Conservation (phyloP, 1,140 invertebrate genomes). For the Rhopalosiphum padi region DNA sequence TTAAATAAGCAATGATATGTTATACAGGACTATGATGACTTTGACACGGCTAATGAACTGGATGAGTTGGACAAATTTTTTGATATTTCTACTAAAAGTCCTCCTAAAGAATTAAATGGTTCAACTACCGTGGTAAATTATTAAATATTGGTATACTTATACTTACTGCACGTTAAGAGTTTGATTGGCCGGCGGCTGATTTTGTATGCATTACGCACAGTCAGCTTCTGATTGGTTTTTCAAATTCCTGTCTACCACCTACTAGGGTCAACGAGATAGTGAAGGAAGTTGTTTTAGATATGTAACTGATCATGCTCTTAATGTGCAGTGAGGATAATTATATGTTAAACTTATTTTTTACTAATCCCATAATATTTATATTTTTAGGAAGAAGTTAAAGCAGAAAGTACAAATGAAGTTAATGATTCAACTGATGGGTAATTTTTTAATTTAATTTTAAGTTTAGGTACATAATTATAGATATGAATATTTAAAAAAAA, state of each 20-base stretch:
- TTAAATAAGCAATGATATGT: background rate
- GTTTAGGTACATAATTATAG: background rate
- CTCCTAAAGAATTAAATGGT: slow-evolving; percentile 55
- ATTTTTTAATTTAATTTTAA: background rate
- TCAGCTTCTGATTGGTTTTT: no score
- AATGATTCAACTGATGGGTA: slow-evolving; percentile 33
- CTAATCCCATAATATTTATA: background rate
- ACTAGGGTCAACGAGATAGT: no score
- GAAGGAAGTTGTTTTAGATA: background rate
- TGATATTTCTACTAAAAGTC: slow-evolving; percentile 68
- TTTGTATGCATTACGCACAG: no score
- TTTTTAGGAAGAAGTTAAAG: slow-evolving; percentile 36
- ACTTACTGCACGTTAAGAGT: no score
- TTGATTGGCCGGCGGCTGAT: no score
- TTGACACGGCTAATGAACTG: slow-evolving; percentile 90
- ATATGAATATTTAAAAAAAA: background rate
- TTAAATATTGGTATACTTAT: background rate
- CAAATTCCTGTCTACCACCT: no score
- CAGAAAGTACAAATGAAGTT: slow-evolving; percentile 10
- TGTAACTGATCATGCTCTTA: background rate
- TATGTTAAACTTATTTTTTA: background rate
- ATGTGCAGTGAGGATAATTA: no score
- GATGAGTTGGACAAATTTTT: slow-evolving; percentile 86
- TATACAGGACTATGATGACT: slow-evolving; percentile 88
- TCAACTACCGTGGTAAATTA: slow-evolving; percentile 55